A percentile compares a stretch with the other conserved stretches of the same genome.
Evolutionary conservation across 2,888 invertebrate genomes (phyloP).

Genomic region (Xylota sylvarum): DNA sequence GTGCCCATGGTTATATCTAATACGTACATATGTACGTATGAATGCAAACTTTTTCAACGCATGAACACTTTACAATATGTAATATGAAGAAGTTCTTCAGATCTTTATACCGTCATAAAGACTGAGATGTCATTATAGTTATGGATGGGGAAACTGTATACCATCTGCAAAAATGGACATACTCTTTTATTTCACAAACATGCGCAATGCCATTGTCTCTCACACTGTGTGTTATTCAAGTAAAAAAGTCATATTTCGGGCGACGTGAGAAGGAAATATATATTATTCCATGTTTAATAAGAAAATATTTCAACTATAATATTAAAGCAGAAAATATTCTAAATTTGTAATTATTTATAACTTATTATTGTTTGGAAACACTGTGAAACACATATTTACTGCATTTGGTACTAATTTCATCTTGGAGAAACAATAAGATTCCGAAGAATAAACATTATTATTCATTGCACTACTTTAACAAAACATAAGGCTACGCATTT

Average conservation of each 20-base stretch:
- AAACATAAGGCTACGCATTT: background rate
- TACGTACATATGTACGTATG: background rate
- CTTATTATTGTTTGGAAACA: background rate
- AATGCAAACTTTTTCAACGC: too few relatives aligned
- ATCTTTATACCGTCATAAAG: background rate
- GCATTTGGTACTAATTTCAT: background rate
- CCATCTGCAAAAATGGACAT: background rate
- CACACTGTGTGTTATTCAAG: slow-evolving; percentile 33
- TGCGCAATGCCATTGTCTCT: slow-evolving; percentile 43
- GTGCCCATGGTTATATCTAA: too few relatives aligned
- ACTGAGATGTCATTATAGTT: background rate
- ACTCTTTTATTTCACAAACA: slow-evolving; percentile 12
- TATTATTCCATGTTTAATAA: slow-evolving; percentile 21
- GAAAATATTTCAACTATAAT: slow-evolving; percentile 3
- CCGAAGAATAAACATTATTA: background rate
- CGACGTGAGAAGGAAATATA: slow-evolving; percentile 27
- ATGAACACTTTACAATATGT: background rate
- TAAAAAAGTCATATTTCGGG: slow-evolving; percentile 15
- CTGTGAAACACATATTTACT: too few relatives aligned
- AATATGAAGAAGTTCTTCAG: background rate
- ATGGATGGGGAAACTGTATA: slow-evolving; percentile 1
- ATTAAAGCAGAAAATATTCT: background rate
- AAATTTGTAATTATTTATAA: background rate
- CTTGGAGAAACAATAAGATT: background rate
- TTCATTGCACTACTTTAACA: background rate